These are phyloP conservation scores for Tenthredo notha DNA, from an alignment of 2,888 invertebrate genomes.

Conservation along the genomic window DNA sequence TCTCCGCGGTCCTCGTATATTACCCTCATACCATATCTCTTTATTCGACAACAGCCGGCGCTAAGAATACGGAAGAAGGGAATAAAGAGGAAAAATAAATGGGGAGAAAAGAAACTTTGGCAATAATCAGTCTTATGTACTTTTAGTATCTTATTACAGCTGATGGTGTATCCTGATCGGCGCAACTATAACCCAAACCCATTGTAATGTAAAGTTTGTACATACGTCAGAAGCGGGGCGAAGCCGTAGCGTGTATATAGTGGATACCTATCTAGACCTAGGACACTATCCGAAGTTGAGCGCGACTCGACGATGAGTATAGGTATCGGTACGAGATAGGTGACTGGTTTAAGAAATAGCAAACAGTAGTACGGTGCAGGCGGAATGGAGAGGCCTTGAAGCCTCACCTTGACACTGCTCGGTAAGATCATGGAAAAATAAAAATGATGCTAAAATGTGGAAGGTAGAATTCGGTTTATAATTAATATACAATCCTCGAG, in stretches of 20 bases:
- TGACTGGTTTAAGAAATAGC: constrained; percentile 34
- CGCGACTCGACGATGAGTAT: constrained; percentile 19
- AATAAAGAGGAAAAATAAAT: background rate
- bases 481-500: background rate
- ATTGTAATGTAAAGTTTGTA: background rate
- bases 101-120: background rate
- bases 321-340: background rate
- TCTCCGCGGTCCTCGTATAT: constrained; percentile 6
- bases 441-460: background rate
- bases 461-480: background rate
- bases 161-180: background rate
- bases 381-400: constrained; percentile 8
- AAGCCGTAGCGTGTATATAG: background rate
- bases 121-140: background rate
- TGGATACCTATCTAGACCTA: background rate
- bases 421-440: background rate
- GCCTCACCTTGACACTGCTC: constrained; percentile 44
- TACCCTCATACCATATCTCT: constrained; percentile 39
- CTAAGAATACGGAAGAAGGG: background rate
- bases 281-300: constrained; percentile 17
- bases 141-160: background rate
- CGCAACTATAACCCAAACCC: background rate
- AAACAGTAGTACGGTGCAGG: constrained; percentile 34
- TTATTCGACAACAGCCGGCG: constrained; percentile 2
- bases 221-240: background rate